Conservation (phyloP, 2,797 vertebrate species). For the Anguilla marmorata region DNA sequence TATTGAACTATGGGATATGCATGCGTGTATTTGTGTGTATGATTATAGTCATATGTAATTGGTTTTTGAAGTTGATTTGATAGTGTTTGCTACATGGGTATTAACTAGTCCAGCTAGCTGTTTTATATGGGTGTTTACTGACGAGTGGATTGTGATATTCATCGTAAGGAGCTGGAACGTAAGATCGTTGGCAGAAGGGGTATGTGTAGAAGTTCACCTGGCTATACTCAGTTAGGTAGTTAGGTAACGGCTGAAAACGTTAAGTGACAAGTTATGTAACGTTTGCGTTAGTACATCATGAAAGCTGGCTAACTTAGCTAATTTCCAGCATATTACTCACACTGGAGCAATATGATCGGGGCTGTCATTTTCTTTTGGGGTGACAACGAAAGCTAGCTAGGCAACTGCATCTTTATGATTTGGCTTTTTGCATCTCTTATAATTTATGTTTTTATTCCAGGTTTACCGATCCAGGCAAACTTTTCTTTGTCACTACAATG, state of each 20-base stretch:
- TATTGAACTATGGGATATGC: neutral
- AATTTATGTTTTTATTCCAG: neutral
- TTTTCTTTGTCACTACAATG: constrained; percentile 43
- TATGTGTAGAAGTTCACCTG: neutral
- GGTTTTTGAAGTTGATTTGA: neutral
- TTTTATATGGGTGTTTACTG: neutral
- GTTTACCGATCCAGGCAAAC: neutral
- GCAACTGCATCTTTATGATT: neutral
- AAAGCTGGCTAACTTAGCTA: neutral
- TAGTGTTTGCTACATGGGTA: neutral
- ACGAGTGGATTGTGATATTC: too few species aligned
- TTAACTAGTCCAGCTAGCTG: neutral
- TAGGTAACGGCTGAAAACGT: neutral
- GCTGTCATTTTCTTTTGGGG: neutral
- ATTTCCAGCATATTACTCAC: neutral
- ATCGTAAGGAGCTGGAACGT: too few species aligned
- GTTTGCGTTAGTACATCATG: neutral
- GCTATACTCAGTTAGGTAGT: neutral
- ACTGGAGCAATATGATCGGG: neutral
- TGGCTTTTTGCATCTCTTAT: neutral
- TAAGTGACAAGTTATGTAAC: neutral
- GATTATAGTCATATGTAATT: neutral
- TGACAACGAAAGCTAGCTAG: neutral
- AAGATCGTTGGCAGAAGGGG: too few species aligned
- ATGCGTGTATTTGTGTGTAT: neutral